Evolutionary conservation across 2,888 invertebrate species (phyloP).

Genomic region (Polyommatus iphigenia): DNA sequence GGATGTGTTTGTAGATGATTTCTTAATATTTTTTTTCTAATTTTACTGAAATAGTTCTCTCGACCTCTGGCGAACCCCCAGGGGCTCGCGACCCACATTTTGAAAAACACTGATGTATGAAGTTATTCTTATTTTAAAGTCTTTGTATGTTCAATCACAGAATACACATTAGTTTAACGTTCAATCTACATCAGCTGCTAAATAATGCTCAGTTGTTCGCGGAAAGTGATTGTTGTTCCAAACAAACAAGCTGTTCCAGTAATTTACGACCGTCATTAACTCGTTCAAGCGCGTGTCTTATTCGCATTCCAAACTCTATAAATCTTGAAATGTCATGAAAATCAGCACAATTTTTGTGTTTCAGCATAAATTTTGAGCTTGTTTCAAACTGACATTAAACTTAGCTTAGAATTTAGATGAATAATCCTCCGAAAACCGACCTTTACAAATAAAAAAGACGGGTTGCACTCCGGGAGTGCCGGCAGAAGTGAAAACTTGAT

Average conservation of each 20-base stretch:
- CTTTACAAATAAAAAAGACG: no score
- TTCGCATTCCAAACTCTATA: not conserved
- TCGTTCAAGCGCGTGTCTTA: not conserved
- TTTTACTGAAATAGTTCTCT: no score
- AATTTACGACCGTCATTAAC: not conserved
- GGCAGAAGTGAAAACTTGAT: no score
- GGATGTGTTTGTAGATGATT: no score
- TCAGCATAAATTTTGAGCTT: not conserved
- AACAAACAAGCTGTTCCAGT: not conserved
- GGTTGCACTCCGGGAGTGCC: no score
- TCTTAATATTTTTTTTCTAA: no score
- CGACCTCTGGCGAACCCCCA: no score
- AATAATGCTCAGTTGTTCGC: not conserved
- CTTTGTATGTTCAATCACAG: not conserved
- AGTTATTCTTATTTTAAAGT: not conserved
- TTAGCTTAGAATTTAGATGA: not conserved
- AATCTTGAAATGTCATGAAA: conserved; percentile 7
- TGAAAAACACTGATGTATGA: no score
- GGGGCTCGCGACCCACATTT: no score
- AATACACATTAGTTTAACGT: no score
- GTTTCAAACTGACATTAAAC: not conserved
- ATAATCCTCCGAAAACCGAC: not conserved
- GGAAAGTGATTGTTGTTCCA: not conserved
- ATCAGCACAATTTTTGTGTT: not conserved
- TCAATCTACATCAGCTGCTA: not conserved